Percentiles rank a stretch among this genome's conserved stretches.
Evolutionary conservation across 2,888 invertebrate species (phyloP).

Genomic region (Monoplex corrugatus): DNA sequence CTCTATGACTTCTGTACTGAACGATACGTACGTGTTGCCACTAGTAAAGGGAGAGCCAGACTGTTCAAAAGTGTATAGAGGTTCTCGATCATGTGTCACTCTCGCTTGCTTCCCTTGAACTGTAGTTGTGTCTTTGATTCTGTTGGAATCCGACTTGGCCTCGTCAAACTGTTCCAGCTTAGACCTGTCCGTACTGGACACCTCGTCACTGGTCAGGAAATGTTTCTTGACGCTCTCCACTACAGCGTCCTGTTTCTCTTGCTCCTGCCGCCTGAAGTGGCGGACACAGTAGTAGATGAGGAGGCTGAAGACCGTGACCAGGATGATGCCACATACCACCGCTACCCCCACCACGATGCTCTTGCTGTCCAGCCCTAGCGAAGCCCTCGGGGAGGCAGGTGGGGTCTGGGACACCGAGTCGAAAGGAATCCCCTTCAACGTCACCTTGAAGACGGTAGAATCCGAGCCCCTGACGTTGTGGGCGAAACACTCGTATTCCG

Average conservation of each 20-base stretch:
- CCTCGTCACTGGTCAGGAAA: slow-evolving; percentile 68
- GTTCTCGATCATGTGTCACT: slow-evolving; percentile 36
- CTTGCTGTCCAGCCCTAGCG: slow-evolving; percentile 54
- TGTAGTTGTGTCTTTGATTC: slow-evolving; percentile 54
- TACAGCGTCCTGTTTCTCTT: slow-evolving; percentile 68
- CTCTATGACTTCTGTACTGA: slow-evolving; percentile 70
- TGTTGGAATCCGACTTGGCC: slow-evolving; percentile 50
- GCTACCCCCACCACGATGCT: slow-evolving; percentile 68
- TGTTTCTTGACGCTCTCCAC: slow-evolving; percentile 73
- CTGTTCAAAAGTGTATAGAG: slow-evolving; percentile 54
- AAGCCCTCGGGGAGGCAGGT: slow-evolving; percentile 44
- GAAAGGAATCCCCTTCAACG: slow-evolving; percentile 65
- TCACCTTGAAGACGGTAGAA: slow-evolving; percentile 65
- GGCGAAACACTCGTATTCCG: slow-evolving; percentile 70
- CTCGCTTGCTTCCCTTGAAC: slow-evolving; percentile 49
- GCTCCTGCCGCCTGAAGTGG: slow-evolving; percentile 64
- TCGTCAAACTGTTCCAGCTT: slow-evolving; percentile 52
- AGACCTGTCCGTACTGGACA: slow-evolving; percentile 54
- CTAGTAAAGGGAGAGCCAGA: slow-evolving; percentile 56
- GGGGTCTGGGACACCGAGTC: slow-evolving; percentile 48
- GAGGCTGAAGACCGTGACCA: slow-evolving; percentile 65
- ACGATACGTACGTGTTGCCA: slow-evolving; percentile 76
- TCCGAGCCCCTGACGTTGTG: slow-evolving; percentile 69
- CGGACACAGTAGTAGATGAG: slow-evolving; percentile 63
- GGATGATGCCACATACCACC: slow-evolving; percentile 71